Conservation (phyloP, 2,888 invertebrate genomes). For the Thysanoteuthis rhombus region DNA sequence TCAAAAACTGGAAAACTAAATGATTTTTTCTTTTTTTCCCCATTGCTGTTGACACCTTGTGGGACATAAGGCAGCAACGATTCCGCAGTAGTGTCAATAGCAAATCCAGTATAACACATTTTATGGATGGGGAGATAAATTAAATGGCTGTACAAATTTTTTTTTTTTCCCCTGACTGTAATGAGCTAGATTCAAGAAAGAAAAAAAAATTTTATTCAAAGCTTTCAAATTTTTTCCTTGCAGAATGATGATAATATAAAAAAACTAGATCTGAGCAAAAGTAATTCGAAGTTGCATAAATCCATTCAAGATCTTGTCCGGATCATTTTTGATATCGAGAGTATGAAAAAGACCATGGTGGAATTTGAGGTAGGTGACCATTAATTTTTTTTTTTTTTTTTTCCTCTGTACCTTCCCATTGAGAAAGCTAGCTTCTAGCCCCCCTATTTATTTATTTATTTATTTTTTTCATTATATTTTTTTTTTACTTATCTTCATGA, state of each 20-base stretch:
- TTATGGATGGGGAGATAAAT: no score
- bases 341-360: slow-evolving; percentile 90
- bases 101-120: no score
- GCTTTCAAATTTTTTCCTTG: neutral
- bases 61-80: no score
- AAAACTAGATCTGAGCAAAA: slow-evolving; percentile 51
- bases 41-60: no score
- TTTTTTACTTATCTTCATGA: no score
- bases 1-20: neutral
- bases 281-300: slow-evolving; percentile 77
- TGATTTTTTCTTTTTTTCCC: neutral
- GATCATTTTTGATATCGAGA: slow-evolving; percentile 88
- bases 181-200: no score
- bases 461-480: no score
- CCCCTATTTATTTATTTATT: fast-evolving
- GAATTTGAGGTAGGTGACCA: slow-evolving; percentile 82
- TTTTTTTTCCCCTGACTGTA: no score
- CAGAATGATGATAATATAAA: slow-evolving; percentile 58
- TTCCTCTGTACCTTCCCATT: neutral
- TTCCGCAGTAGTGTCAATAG: no score
- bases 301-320: slow-evolving; percentile 85
- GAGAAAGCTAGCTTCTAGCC: no score
- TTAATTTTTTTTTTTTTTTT: neutral
- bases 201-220: no score
- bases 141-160: no score